These are phyloP conservation scores for Lophura nycthemera DNA, from an alignment of 2,113 vertebrate species.

Conservation along the genomic window DNA sequence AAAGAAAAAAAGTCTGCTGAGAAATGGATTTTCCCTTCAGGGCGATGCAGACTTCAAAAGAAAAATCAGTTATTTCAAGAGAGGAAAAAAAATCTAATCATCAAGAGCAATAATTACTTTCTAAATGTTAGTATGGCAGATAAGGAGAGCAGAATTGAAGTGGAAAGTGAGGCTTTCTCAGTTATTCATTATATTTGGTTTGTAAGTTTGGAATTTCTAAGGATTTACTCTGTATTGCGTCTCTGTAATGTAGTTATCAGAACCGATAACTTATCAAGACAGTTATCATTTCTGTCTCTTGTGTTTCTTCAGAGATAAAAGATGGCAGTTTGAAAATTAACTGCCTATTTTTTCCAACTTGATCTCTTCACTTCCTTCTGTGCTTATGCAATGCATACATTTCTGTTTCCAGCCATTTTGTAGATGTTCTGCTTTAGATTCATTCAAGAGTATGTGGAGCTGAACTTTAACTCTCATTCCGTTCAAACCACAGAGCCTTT, in stretches of 20 bases:
- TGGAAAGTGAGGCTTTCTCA: background rate
- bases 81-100: constrained; percentile 48
- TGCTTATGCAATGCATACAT: background rate
- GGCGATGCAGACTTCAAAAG: constrained; percentile 67
- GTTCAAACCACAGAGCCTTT: background rate
- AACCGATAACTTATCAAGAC: background rate
- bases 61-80: constrained; percentile 59
- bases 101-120: constrained; percentile 70
- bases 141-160: constrained; percentile 59
- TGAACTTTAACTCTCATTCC: background rate
- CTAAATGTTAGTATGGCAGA: constrained; percentile 64
- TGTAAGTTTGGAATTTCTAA: constrained; percentile 22
- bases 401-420: constrained; percentile 1
- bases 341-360: background rate
- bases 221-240: background rate
- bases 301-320: constrained; percentile 37
- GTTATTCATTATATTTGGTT: constrained; percentile 22
- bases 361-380: constrained; percentile 5
- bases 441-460: background rate
- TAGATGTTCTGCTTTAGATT: background rate
- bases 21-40: constrained; percentile 61
- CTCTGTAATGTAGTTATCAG: constrained; percentile 23
- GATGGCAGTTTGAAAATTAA: constrained; percentile 20
- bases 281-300: constrained; percentile 40
- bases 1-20: constrained; percentile 30